Evolutionary conservation across 2,113 vertebrate species (phyloP), one percentile per base, ranked within the genome.

Genomic region (Lipophrys pholis): DNA sequence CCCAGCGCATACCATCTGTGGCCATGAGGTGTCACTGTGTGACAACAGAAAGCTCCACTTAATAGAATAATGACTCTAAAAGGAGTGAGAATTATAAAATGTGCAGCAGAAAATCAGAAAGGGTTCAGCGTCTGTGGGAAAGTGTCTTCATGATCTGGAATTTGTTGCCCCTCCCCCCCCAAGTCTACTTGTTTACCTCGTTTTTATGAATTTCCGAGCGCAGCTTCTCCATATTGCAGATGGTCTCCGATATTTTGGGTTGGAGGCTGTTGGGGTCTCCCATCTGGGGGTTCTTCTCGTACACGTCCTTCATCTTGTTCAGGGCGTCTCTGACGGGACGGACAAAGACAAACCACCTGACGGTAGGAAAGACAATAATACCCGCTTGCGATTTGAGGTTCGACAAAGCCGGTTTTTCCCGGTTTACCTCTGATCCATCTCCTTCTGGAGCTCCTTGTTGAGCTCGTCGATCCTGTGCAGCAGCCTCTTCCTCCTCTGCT

Each of bases 241-340:
- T 97, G 15, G 97, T 99, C 87, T 99, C 98, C 12, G 96, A 95
- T 90, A 99, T 94, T 90, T 97, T 98, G 64, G 97, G 97, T 82
- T 98, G 96, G 75, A 99, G 94, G 90, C 97, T 99, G 87, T 88
- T 89, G 55, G 98, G 96, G 82, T 99, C 97, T 17, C 98, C 98
- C 97, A 99, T 98, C 89, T 98, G 97, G 38, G 97, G 97, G 83
- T 96, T 99, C 92, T 98, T 98, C 90, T 98, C 97, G 81, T 99
- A 99, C 10, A 99, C 98, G n/a, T 99, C 98, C 93, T 98, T 99
- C 97, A 99, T 99, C 94, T 99, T 99, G 92, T 99, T 99, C 82
- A 99, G 94, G 1, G 98, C 98, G 76, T 99, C 97, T 95, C 97
- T 97, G 81, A 15, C 16, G 21, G 21, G 21, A 30, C 21, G 21